Percentiles rank a stretch among this genome's conserved stretches.
Evolutionary conservation across 1,140 invertebrate species (phyloP).

Genomic region (Caenorhabditis brenneri): DNA sequence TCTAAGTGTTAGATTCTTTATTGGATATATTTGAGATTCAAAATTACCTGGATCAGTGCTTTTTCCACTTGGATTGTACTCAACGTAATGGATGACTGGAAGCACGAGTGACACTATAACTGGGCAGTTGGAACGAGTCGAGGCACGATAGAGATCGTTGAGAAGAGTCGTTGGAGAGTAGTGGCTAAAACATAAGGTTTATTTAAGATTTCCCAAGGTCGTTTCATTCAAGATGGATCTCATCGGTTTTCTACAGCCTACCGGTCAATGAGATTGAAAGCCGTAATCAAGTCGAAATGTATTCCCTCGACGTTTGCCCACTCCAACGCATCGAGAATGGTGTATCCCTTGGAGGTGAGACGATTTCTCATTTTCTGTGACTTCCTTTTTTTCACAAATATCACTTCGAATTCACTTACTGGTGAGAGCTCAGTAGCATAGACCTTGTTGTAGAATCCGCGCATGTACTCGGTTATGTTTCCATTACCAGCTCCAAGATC

Average conservation of each 20-base stretch:
- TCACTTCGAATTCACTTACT: constrained; percentile 70
- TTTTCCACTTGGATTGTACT: constrained; percentile 74
- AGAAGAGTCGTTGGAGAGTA: constrained; percentile 81
- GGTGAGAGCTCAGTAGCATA: constrained; percentile 86
- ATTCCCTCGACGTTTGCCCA: constrained; percentile 76
- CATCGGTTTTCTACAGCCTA: too few relatives aligned
- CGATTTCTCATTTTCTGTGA: constrained; percentile 66
- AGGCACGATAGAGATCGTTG: constrained; percentile 51
- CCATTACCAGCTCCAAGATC: constrained; percentile 92
- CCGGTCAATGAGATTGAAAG: constrained; percentile 87
- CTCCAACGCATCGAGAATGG: constrained; percentile 79
- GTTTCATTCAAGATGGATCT: too few relatives aligned
- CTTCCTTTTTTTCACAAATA: neutral
- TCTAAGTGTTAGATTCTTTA: neutral
- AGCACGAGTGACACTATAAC: constrained; percentile 84
- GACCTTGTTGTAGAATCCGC: constrained; percentile 75
- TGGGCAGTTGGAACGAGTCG: constrained; percentile 74
- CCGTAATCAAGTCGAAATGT: constrained; percentile 83
- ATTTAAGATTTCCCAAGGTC: too few relatives aligned
- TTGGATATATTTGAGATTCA: neutral
- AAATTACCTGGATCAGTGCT: constrained; percentile 18
- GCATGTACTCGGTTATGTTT: constrained; percentile 81
- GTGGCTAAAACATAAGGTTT: constrained; percentile 75
- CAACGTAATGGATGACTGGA: constrained; percentile 87
- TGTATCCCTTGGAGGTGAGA: constrained; percentile 72